Conservation (phyloP, 2,888 invertebrate species). For the Schizaphis graminum region DNA sequence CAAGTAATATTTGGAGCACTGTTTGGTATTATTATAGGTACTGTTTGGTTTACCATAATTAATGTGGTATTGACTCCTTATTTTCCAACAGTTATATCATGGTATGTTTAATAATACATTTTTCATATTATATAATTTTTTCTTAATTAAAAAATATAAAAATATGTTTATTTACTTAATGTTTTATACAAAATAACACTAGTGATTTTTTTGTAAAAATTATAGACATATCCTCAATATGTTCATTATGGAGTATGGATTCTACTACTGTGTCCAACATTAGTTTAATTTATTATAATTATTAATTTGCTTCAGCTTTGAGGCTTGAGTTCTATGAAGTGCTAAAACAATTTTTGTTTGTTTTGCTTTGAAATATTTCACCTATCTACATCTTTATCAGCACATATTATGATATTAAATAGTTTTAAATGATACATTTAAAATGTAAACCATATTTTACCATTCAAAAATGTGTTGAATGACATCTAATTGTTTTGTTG, state of each 20-base stretch:
- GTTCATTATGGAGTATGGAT: slow-evolving; percentile 35
- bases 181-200: slow-evolving; percentile 7
- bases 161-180: slow-evolving; percentile 36
- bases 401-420: background rate
- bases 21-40: slow-evolving; percentile 81
- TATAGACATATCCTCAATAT: slow-evolving; percentile 32
- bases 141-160: slow-evolving; percentile 28
- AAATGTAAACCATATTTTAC: background rate
- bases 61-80: slow-evolving; percentile 85
- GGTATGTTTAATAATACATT: slow-evolving; percentile 76
- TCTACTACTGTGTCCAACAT: background rate
- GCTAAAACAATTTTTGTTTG: background rate
- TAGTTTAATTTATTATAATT: slow-evolving; percentile 18
- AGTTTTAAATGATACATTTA: slow-evolving; percentile 18
- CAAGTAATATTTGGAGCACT: slow-evolving; percentile 87
- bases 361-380: background rate
- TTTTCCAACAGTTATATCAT: slow-evolving; percentile 86
- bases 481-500: background rate
- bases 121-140: slow-evolving; percentile 38
- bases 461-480: background rate
- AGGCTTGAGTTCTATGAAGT: background rate
- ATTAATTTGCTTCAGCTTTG: slow-evolving; percentile 9
- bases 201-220: slow-evolving; percentile 18
- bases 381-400: background rate
- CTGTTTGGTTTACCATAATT: slow-evolving; percentile 85